Evolutionary conservation across 2,113 vertebrate species (phyloP).

Genomic region (Erythrolamprus reginae): DNA sequence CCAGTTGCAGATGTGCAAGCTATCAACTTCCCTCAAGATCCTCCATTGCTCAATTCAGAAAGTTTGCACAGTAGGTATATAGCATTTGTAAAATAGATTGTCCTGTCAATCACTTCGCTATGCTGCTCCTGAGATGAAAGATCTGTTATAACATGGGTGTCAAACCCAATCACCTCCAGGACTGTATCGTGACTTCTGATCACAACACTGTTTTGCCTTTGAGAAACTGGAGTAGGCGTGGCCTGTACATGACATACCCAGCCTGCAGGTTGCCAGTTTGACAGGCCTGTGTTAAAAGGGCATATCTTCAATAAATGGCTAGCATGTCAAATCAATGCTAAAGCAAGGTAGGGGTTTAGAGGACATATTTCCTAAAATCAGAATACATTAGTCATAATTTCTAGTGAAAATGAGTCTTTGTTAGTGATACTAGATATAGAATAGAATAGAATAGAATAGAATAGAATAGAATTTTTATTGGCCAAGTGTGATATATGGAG

Average conservation of each 20-base stretch:
- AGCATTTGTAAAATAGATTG: neutral
- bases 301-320: neutral
- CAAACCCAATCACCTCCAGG: no score
- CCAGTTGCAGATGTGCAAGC: neutral
- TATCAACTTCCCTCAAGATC: neutral
- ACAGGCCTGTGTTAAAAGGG: neutral
- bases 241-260: no score
- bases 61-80: neutral
- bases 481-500: no score
- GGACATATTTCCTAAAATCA: neutral
- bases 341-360: neutral
- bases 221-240: no score
- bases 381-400: neutral
- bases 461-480: no score
- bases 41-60: neutral
- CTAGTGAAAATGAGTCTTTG: neutral
- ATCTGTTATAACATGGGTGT: neutral
- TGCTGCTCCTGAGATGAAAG: neutral
- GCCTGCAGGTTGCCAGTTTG: no score
- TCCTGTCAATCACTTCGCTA: neutral
- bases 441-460: no score
- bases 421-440: neutral
- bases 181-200: no score
- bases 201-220: no score
- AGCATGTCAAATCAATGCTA: neutral